Conservation (phyloP, 2,113 vertebrate species). For the Donacobius atricapilla region DNA sequence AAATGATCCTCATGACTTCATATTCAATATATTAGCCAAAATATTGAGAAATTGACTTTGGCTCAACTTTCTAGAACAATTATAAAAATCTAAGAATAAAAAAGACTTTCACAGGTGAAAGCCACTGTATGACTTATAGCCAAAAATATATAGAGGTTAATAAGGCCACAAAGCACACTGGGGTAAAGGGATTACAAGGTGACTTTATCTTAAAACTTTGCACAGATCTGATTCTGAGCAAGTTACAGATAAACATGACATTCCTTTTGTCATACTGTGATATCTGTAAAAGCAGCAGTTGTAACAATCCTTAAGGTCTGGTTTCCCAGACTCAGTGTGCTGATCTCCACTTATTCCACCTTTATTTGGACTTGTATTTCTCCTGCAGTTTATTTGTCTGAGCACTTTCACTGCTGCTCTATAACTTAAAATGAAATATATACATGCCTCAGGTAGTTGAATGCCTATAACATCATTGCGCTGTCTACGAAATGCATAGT, state of each 20-base stretch:
- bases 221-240: neutral
- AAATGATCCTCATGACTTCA: neutral
- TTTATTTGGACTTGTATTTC: neutral
- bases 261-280: neutral
- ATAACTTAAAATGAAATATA: neutral
- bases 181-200: neutral
- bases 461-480: neutral
- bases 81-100: neutral
- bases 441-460: fast-evolving
- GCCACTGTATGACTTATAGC: neutral
- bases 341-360: neutral
- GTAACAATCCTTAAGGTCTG: neutral
- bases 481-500: neutral
- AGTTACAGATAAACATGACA: neutral
- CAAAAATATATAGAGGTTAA: neutral
- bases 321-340: neutral
- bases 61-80: neutral
- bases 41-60: neutral
- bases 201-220: neutral
- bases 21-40: neutral
- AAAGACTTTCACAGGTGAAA: neutral
- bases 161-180: neutral
- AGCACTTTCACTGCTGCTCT: neutral
- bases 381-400: neutral
- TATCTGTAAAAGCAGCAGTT: neutral